These are phyloP conservation scores for Halictus quadricinctus DNA, from an alignment of 2,888 invertebrate species.

Conservation along the genomic window DNA sequence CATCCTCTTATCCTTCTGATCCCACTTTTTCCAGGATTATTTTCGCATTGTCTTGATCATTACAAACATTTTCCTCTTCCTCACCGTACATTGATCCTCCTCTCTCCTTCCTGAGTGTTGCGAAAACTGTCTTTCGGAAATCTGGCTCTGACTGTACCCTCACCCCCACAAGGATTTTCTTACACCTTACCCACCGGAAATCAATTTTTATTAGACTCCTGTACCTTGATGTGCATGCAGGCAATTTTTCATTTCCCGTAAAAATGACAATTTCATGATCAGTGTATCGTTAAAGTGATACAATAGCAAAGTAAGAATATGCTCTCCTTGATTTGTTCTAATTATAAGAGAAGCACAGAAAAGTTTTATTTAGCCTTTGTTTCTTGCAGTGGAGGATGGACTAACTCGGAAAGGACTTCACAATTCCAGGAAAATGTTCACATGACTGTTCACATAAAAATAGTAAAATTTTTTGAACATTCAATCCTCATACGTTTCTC, in stretches of 20 bases:
- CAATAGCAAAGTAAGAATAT: not conserved
- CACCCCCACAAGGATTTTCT: not conserved
- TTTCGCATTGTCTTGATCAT: conserved; percentile 65
- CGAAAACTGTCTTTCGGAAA: not conserved
- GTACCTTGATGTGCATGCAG: not conserved
- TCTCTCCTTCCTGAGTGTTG: conserved; percentile 2
- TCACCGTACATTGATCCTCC: not conserved
- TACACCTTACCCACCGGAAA: not conserved
- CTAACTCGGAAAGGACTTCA: too few species aligned
- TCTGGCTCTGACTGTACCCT: not conserved
- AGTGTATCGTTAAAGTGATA: too few species aligned
- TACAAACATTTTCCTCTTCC: conserved; percentile 56
- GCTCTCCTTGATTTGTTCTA: too few species aligned
- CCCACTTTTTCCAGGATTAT: conserved; percentile 54
- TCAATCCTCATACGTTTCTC: too few species aligned
- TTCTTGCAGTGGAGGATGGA: too few species aligned
- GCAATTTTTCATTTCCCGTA: not conserved
- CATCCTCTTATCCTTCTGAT: conserved; percentile 60
- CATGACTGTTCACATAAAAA: too few species aligned
- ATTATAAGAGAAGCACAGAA: too few species aligned
- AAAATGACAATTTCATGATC: too few species aligned
- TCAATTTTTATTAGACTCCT: not conserved
- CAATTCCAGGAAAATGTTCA: too few species aligned
- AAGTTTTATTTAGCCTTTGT: too few species aligned
- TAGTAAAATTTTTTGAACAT: too few species aligned